These are phyloP conservation scores for Erpornis zantholeuca DNA, from an alignment of 2,113 vertebrate genomes.

Conservation along the genomic window DNA sequence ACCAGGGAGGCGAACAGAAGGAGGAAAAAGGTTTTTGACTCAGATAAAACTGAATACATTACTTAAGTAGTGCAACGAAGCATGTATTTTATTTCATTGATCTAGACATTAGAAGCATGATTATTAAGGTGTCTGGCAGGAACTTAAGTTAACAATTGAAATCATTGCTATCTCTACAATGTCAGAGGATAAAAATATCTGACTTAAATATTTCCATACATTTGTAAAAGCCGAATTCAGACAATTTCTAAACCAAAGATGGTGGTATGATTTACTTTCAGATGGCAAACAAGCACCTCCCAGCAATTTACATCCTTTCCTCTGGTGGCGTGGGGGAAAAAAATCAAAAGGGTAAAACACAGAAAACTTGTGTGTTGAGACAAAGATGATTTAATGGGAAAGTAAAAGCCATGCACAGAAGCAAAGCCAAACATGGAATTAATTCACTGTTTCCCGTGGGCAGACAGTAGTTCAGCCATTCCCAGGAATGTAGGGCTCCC, in stretches of 20 bases:
- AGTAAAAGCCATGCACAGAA: not conserved
- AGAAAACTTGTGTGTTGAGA: not conserved
- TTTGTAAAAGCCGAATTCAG: not conserved
- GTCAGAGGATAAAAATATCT: not conserved
- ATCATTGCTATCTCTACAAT: not conserved
- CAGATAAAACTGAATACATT: not conserved
- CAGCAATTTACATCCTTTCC: not conserved
- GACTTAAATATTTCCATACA: not conserved
- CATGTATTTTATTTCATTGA: not conserved
- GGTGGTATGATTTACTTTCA: not conserved
- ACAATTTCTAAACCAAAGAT: not conserved
- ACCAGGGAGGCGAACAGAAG: not conserved
- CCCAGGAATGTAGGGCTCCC: not conserved
- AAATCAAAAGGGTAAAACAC: not conserved
- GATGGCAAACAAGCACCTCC: not conserved
- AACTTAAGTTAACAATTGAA: not conserved
- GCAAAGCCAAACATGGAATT: not conserved
- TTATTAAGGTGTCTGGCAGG: not conserved
- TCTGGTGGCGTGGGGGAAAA: rapidly evolving
- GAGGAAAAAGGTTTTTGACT: not conserved
- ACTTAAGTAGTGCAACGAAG: not conserved
- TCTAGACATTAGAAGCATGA: not conserved
- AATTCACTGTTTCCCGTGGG: not conserved
- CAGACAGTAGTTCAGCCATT: not conserved
- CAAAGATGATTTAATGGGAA: not conserved